Evolutionary conservation across 2,888 invertebrate genomes (phyloP).

Genomic region (Tipula vernalis): DNA sequence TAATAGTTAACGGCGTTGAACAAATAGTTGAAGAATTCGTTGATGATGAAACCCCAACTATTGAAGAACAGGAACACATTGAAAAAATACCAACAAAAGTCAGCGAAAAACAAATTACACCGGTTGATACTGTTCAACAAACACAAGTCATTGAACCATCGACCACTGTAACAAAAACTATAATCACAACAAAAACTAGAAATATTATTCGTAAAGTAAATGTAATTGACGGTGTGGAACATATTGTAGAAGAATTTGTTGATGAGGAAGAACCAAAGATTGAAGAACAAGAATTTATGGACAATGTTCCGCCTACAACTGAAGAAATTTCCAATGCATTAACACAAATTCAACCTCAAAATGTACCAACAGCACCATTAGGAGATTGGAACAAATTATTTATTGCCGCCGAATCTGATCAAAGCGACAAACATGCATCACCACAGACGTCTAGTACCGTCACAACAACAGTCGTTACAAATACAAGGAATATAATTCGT

Average conservation of each 20-base stretch:
- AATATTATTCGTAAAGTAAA: not conserved
- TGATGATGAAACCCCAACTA: conserved; percentile 29
- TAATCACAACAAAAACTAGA: not conserved
- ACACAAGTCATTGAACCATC: not conserved
- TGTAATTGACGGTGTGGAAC: not conserved
- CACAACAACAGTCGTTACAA: not conserved
- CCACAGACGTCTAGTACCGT: not conserved
- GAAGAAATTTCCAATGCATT: not conserved
- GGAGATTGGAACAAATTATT: not conserved
- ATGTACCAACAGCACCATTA: not conserved
- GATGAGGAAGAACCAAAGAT: not conserved
- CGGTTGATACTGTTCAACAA: not conserved
- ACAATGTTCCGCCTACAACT: not conserved
- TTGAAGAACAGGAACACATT: conserved; percentile 16
- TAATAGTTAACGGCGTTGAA: conserved; percentile 17
- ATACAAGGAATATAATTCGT: not conserved
- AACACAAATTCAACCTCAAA: too few relatives aligned
- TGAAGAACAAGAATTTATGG: not conserved
- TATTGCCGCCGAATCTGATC: not conserved
- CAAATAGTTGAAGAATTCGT: conserved; percentile 23
- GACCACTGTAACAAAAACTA: not conserved
- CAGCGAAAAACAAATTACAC: not conserved
- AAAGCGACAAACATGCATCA: not conserved
- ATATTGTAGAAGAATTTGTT: not conserved
- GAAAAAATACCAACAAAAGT: not conserved